Base-by-base conservation (phyloP, 2,113 vertebrate genomes). In the Cryptotis parvus region DNA sequence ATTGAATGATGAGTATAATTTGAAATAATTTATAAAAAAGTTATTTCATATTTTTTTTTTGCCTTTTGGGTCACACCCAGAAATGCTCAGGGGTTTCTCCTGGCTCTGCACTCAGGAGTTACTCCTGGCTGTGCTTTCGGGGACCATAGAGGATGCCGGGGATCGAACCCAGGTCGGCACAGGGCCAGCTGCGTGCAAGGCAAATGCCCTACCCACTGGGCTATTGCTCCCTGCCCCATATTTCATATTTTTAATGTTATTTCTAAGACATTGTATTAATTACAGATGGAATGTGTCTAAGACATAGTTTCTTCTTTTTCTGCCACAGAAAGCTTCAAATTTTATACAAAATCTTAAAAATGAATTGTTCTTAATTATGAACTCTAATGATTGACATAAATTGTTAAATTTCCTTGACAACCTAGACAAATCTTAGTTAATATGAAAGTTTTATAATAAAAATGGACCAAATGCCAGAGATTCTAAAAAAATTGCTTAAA, bases 361-460 rank as follows among this genome's bases (percentile, higher is more conserved):
- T 74, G 55, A 86, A 78, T 78, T 92, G 16, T 80, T 8, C 61
- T 92, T 92, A 94, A 95, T 94, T 91, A 89, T 92, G 41, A 86
- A 80, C 39, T 29, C 49, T 52, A 65, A 87, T 94, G 92, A 95
- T 80, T 93, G 90, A 87, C 89, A 92, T 79, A 84, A 91, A 94
- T 92, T 96, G 52, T 76, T 89, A 94, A 95, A 92, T 92, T 92
- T 74, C 37, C 76, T 92, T 96, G 87, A 92, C 70, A 94, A 86
- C 22, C 39, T 76, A 84, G 84, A 91, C 27, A 93, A 85, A 6
- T 90, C 83, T 88, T 91, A 94, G 75, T 92, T 92, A 85, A 79
- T 75, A 86, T 90, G 78, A 93, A 95, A 89, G 55, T 93, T 94
- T 94, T 84, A 83, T 83, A 76, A 92, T 84, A 68, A 91, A 87